Conservation (phyloP, 2,888 invertebrate species). For the Ochropacha duplaris region DNA sequence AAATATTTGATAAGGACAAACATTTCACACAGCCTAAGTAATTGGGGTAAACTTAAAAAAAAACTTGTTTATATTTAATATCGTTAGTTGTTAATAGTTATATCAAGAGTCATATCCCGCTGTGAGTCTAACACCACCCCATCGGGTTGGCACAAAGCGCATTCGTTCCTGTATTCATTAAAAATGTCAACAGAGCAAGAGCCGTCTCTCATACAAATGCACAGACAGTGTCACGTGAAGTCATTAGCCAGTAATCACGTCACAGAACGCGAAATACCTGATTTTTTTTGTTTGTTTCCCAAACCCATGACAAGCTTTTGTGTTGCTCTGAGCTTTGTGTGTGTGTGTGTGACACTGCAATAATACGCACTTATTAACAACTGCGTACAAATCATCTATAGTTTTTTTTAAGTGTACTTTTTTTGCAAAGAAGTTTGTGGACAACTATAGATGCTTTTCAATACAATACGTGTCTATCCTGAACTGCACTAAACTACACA, state of each 20-base stretch:
- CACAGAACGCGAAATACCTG: conserved; percentile 25
- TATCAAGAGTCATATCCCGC: neutral
- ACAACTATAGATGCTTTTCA: too few species aligned
- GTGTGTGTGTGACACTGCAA: conserved; percentile 11
- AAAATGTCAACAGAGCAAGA: conserved; percentile 46
- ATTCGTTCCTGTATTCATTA: conserved; percentile 45
- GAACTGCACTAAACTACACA: too few species aligned
- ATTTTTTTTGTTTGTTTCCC: conserved; percentile 30
- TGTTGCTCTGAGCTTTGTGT: conserved; percentile 9
- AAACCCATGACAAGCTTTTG: conserved; percentile 27
- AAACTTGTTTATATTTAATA: neutral
- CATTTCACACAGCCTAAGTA: too few species aligned
- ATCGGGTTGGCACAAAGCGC: conserved; percentile 21
- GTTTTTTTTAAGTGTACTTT: neutral
- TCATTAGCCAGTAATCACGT: conserved; percentile 55
- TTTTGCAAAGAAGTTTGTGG: neutral
- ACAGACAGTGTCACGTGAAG: conserved; percentile 42
- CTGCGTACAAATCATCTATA: neutral
- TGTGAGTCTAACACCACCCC: neutral
- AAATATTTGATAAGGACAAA: too few species aligned
- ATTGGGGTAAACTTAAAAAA: too few species aligned
- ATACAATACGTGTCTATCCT: too few species aligned
- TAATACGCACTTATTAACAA: conserved; percentile 1
- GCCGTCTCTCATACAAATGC: conserved; percentile 34
- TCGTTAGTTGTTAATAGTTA: neutral